phyloP scores from a whole-genome alignment of 1,140 invertebrate species.

The Brachionus paranguensis region DNA sequence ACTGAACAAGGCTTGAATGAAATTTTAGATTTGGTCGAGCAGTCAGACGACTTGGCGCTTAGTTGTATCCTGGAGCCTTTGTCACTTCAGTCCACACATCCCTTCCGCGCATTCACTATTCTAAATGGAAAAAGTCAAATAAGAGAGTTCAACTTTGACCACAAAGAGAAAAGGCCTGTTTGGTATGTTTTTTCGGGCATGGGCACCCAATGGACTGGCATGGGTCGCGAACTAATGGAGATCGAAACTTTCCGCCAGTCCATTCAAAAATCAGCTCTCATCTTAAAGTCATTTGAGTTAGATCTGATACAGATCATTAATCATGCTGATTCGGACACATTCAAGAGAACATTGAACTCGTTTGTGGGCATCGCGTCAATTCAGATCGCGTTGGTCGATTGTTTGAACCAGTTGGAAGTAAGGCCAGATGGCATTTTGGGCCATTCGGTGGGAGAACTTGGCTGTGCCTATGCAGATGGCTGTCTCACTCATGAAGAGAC shows the following conservation, averaged over 20 bases:
- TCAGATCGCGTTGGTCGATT: conserved; percentile 83
- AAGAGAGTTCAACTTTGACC: neutral
- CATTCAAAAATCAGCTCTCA: conserved; percentile 68
- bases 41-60: conserved; percentile 43
- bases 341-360: conserved; percentile 75
- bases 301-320: conserved; percentile 75
- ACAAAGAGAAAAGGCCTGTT: conserved; percentile 62
- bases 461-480: conserved; percentile 93
- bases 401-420: conserved; percentile 70
- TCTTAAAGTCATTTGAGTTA: conserved; percentile 68
- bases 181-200: conserved; percentile 94
- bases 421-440: conserved; percentile 86
- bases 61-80: conserved; percentile 65
- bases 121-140: conserved; percentile 54
- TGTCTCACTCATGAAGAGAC: conserved; percentile 85
- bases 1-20: conserved; percentile 71
- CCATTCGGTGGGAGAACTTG: conserved; percentile 69
- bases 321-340: conserved; percentile 67
- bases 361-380: conserved; percentile 89
- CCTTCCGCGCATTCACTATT: conserved; percentile 70
- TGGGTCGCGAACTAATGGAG: conserved; percentile 75
- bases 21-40: conserved; percentile 62
- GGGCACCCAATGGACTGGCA: conserved; percentile 91
- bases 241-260: conserved; percentile 72
- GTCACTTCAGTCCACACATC: conserved; percentile 63